phyloP scores from a whole-genome alignment of 2,888 invertebrate species.

The Cryptocephalus primarius region DNA sequence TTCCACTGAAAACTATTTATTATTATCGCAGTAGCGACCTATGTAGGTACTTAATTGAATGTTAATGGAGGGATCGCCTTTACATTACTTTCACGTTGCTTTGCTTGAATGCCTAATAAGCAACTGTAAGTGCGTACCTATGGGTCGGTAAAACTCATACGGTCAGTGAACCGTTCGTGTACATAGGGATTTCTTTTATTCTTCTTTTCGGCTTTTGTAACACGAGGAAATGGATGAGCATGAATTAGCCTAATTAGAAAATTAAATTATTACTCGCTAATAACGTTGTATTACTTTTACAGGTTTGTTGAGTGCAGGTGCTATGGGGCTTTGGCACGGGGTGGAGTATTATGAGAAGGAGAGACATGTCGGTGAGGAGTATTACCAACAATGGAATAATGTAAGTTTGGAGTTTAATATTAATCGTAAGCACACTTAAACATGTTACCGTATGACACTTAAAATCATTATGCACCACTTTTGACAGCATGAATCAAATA shows the following conservation, averaged over 20 bases:
- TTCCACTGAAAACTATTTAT: too few species aligned
- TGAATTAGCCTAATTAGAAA: too few species aligned
- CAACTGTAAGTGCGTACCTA: conserved; percentile 5
- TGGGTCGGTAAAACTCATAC: conserved; percentile 8
- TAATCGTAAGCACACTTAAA: background rate
- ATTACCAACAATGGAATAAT: conserved; percentile 84
- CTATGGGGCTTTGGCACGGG: conserved; percentile 93
- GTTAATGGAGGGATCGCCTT: background rate
- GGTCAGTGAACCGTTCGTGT: background rate
- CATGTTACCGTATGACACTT: background rate
- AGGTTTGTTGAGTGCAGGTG: conserved; percentile 85
- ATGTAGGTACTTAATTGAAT: too few species aligned
- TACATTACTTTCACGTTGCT: conserved; percentile 12
- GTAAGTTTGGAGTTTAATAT: conserved; percentile 43
- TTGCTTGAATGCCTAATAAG: conserved; percentile 11
- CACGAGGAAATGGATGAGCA: too few species aligned
- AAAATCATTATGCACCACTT: background rate
- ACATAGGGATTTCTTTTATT: too few species aligned
- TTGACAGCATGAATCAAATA: too few species aligned
- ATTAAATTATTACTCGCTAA: too few species aligned
- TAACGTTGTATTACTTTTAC: conserved; percentile 21
- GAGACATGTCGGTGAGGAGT: conserved; percentile 85
- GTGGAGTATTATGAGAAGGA: conserved; percentile 94
- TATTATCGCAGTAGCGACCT: too few species aligned
- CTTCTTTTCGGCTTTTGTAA: too few species aligned